These are phyloP conservation scores for Gopherus evgoodei DNA, from an alignment of 2,113 vertebrate genomes.

Conservation along the genomic window DNA sequence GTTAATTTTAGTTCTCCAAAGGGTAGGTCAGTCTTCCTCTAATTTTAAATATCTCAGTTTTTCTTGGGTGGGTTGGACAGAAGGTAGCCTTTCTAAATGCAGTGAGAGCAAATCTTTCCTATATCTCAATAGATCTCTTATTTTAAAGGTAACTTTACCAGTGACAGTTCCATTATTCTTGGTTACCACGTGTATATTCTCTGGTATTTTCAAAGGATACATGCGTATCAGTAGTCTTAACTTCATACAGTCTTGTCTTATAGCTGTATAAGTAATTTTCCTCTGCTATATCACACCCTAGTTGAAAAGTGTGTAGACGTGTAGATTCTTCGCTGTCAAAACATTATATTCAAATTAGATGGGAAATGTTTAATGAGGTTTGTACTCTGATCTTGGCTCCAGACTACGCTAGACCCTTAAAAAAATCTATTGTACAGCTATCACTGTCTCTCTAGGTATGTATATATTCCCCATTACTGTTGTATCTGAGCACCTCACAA, in stretches of 20 bases:
- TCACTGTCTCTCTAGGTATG: not conserved
- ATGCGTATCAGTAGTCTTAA: not conserved
- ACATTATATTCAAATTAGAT: not conserved
- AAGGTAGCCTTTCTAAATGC: not conserved
- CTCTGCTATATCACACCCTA: not conserved
- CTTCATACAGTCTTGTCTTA: not conserved
- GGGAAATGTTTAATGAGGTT: not conserved
- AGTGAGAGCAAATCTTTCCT: not conserved
- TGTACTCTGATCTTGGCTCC: not conserved
- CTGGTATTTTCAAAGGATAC: not conserved
- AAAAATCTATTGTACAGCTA: not conserved
- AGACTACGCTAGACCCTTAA: not conserved
- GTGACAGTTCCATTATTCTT: not conserved
- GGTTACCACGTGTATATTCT: not conserved
- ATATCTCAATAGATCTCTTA: not conserved
- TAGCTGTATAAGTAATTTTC: not conserved
- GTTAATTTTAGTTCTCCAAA: not conserved
- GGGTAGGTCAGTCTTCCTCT: not conserved
- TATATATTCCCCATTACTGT: not conserved
- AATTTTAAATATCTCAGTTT: not conserved
- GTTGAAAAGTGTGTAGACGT: not conserved
- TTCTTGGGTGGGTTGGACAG: not conserved
- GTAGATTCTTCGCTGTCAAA: not conserved
- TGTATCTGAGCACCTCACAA: not conserved
- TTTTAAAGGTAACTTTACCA: not conserved